Conservation (phyloP, 2,113 vertebrate genomes). For the Pedetes capensis region DNA sequence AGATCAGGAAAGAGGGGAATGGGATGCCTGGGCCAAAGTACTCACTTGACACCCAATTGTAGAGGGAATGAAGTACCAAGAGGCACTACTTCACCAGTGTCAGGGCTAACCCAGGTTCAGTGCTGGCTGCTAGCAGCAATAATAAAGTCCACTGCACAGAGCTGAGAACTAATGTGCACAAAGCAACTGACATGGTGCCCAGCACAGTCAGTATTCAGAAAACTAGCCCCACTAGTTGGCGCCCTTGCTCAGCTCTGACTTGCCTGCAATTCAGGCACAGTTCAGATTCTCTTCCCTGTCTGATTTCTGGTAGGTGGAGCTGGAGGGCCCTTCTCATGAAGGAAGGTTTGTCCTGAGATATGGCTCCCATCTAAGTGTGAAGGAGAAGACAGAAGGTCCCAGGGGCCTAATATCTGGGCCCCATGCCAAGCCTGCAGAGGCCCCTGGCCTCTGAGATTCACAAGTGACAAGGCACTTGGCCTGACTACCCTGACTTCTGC, state of each 20-base stretch:
- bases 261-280: background rate
- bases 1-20: background rate
- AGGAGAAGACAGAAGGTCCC: background rate
- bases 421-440: background rate
- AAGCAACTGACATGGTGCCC: background rate
- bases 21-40: background rate
- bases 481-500: background rate
- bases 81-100: background rate
- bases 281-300: background rate
- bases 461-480: background rate
- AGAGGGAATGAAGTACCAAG: background rate
- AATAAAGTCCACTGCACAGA: background rate
- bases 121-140: background rate
- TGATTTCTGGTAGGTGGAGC: background rate
- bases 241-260: background rate
- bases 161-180: background rate
- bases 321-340: background rate
- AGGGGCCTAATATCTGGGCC: background rate
- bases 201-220: background rate
- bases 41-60: background rate
- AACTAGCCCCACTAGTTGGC: background rate
- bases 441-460: background rate
- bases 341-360: background rate
- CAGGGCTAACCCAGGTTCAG: background rate
- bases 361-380: background rate